Evolutionary conservation across 1,140 invertebrate species (phyloP).

Genomic region (Pachypeltis micranthus): DNA sequence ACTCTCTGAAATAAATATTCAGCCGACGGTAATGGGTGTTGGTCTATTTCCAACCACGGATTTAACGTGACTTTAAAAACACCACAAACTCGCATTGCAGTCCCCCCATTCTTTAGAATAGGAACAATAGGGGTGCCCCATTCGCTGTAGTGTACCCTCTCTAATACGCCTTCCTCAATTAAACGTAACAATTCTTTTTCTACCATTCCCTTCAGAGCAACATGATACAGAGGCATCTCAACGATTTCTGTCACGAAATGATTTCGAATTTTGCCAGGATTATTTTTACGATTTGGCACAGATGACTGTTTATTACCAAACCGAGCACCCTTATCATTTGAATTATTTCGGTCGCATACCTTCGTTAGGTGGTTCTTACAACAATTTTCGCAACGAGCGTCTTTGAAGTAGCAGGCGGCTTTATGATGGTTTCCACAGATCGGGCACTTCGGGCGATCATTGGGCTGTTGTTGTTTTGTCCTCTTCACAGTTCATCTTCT

Average conservation of each 20-base stretch:
- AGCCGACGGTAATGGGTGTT: background rate
- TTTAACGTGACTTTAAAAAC: background rate
- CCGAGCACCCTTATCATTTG: no score
- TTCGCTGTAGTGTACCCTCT: constrained; percentile 18
- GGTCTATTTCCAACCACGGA: background rate
- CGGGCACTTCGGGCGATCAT: no score
- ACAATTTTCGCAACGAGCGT: background rate
- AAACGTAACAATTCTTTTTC: constrained; percentile 1
- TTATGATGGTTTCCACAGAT: background rate
- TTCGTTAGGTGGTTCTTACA: background rate
- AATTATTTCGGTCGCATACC: no score
- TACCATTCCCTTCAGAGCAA: background rate
- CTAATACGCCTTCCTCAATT: constrained; percentile 20
- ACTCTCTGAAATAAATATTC: background rate
- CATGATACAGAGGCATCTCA: background rate
- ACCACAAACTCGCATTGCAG: background rate
- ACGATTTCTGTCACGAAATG: background rate
- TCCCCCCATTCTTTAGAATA: constrained; percentile 10
- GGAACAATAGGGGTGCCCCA: background rate
- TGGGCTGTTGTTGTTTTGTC: no score
- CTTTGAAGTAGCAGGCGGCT: background rate
- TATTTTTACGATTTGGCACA: no score
- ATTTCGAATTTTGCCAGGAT: no score
- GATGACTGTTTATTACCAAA: no score
- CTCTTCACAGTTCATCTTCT: no score